Conservation (phyloP, 1,140 invertebrate genomes). For the Heliconius nattereri region DNA sequence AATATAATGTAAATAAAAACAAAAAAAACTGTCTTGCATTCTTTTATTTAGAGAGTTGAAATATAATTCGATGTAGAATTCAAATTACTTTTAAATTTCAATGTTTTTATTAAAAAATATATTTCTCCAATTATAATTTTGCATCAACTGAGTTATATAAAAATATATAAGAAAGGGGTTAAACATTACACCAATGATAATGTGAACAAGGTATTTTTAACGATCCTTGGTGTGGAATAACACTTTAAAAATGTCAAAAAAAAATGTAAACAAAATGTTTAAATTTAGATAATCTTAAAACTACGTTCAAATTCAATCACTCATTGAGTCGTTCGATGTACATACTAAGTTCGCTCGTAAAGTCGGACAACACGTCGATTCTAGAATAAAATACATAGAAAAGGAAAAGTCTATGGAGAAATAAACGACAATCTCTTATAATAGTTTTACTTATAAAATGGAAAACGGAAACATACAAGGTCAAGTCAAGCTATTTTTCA, state of each 20-base stretch:
- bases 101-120: not conserved
- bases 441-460: not conserved
- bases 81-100: constrained; percentile 7
- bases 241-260: not conserved
- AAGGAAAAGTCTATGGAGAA: not conserved
- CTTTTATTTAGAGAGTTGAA: not conserved
- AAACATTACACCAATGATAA: not conserved
- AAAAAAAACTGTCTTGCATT: not conserved
- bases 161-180: not conserved
- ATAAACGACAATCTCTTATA: not conserved
- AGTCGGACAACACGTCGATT: constrained; percentile 22
- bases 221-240: not conserved
- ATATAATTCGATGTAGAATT: constrained; percentile 2
- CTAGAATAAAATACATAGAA: not conserved
- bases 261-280: not conserved
- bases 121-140: not conserved
- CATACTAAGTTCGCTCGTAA: constrained; percentile 29
- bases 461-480: not conserved
- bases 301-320: constrained; percentile 9
- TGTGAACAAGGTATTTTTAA: not conserved
- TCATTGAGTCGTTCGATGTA: constrained; percentile 31
- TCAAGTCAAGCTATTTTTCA: too few relatives aligned
- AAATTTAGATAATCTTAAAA: not conserved
- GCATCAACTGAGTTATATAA: constrained; percentile 1
- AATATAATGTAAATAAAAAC: not conserved